These are phyloP conservation scores for Hemitrygon akajei DNA, from an alignment of 2,797 vertebrate genomes.

Conservation along the genomic window DNA sequence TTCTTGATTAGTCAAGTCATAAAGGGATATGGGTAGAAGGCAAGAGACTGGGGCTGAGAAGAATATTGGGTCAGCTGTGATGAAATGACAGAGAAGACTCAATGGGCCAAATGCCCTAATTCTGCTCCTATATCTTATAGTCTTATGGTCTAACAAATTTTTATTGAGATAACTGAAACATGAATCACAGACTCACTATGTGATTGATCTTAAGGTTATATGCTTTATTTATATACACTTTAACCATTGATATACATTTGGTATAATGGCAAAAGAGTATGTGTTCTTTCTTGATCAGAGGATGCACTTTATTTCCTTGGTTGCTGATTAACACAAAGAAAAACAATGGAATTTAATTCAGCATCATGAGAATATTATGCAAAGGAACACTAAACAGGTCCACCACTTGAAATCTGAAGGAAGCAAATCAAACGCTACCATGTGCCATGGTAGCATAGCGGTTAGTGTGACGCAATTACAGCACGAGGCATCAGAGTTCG, in stretches of 20 bases:
- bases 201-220: background rate
- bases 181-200: background rate
- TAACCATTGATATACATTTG: background rate
- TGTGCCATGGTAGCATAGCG: too few species aligned
- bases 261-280: background rate
- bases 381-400: background rate
- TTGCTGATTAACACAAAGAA: background rate
- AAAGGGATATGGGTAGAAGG: too few species aligned
- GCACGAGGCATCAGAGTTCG: too few species aligned
- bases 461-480: too few species aligned
- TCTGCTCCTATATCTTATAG: too few species aligned
- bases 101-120: too few species aligned
- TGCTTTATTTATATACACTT: background rate
- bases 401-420: background rate
- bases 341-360: background rate
- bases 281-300: background rate
- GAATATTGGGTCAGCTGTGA: too few species aligned
- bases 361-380: background rate
- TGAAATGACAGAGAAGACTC: too few species aligned
- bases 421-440: background rate
- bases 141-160: background rate
- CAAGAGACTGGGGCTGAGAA: too few species aligned
- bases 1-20: too few species aligned
- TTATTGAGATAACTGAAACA: background rate
- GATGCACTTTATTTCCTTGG: background rate